Base-by-base conservation (phyloP, 2,797 vertebrate genomes). In the Benthosema pterotum region DNA sequence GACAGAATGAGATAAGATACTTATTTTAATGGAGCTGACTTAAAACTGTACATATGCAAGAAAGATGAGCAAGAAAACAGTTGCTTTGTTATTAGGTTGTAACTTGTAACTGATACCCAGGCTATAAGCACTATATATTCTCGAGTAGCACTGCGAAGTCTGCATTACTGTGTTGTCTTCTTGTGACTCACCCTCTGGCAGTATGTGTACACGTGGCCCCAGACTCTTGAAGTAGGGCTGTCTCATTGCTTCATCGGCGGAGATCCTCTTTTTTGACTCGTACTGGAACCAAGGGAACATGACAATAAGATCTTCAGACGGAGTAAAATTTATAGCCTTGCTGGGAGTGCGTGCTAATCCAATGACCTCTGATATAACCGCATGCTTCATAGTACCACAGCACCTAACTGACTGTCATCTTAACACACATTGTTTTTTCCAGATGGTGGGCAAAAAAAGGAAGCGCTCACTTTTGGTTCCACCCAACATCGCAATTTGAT, bases 261-360 rank as follows among this genome's bases (percentile, higher is more conserved):
- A 84, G 70, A 90, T 87, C 57, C 92, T 95, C 91, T 95, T 97
- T 89, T 95, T 98, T 2, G 96, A 96, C 86, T 97, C 96, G 25
- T 97, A 98, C 97, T 98, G 77, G 72, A n/a, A 66, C 67, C 48
- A 15, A 38, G 0, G 15, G 53, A 47, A 18, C 38, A 75, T 61
- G 28, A 45, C 15, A 67, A 51, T 62, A 71, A 61, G 51, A 38
- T 13, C 17, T 11, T 11, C 3, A 25, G 42, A 46, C 14, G 54
- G 5, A 42, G 58, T 59, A 53, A 38, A 65, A 55, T n/a, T n/a
- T 32, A 25, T 3, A 25, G 22, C 22, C 1, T 14, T 3, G n/a
- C 61, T 55, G 25, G 25, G 57, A 63, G 49, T 46, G 53, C 15
- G n/a, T n/a, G n/a, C n/a, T n/a, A n/a, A n/a, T n/a, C n/a, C n/a